Conservation (phyloP, 2,113 vertebrate genomes). For the Anolis carolinensis region DNA sequence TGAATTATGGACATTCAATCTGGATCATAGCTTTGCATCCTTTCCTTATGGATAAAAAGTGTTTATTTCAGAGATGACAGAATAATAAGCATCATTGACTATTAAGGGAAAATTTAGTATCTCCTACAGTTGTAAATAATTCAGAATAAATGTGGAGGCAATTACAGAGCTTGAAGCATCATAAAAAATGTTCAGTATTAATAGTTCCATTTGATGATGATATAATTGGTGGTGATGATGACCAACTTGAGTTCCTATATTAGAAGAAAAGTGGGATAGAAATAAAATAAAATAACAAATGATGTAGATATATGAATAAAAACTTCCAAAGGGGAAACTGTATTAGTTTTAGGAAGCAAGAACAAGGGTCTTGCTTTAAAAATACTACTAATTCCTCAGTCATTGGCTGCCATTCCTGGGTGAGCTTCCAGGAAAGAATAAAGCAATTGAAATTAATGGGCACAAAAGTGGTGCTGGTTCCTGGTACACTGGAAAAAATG, state of each 20-base stretch:
- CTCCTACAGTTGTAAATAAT: slow-evolving; percentile 16
- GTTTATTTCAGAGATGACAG: slow-evolving; percentile 47
- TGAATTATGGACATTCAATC: slow-evolving; percentile 41
- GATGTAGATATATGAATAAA: not conserved
- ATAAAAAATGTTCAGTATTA: not conserved
- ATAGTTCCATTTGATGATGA: not conserved
- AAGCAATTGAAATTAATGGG: too few species aligned
- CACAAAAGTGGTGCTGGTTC: too few species aligned
- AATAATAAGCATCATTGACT: slow-evolving; percentile 45
- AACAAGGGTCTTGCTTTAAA: not conserved
- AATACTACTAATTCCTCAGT: too few species aligned
- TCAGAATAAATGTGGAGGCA: slow-evolving; percentile 15
- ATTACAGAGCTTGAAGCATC: slow-evolving; percentile 10
- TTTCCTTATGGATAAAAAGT: slow-evolving; percentile 35
- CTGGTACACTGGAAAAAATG: too few species aligned
- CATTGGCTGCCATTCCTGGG: too few species aligned
- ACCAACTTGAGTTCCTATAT: too few species aligned
- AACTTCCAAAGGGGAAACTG: not conserved
- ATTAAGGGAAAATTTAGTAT: slow-evolving; percentile 23
- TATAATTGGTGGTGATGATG: not conserved
- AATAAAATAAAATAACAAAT: too few species aligned
- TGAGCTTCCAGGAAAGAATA: too few species aligned
- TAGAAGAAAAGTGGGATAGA: too few species aligned
- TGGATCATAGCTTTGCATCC: slow-evolving; percentile 23
- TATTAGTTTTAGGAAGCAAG: not conserved